phyloP scores from a whole-genome alignment of 2,888 invertebrate genomes.

The Fragum sueziense region DNA sequence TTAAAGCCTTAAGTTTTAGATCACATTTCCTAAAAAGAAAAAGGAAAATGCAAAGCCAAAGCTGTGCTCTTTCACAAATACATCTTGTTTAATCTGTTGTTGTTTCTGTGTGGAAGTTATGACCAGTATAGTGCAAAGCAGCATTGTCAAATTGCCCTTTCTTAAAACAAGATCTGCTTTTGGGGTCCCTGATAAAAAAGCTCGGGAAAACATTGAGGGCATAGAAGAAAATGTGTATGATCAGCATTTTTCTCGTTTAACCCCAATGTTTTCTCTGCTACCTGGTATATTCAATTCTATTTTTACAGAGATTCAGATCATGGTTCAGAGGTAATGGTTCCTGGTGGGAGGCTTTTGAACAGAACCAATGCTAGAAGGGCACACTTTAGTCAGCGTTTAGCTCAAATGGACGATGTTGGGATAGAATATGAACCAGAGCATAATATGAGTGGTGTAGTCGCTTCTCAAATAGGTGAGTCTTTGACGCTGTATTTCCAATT shows the following conservation, averaged over 20 bases:
- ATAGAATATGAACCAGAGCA: slow-evolving; percentile 16
- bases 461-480: slow-evolving; percentile 34
- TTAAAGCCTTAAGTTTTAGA: too few species aligned
- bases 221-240: background rate
- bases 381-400: slow-evolving; percentile 59
- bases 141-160: too few species aligned
- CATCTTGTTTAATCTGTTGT: too few species aligned
- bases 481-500: background rate
- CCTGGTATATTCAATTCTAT: too few species aligned
- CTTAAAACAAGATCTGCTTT: too few species aligned
- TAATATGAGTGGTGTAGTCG: slow-evolving; percentile 1
- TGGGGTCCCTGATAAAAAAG: too few species aligned
- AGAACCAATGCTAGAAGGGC: slow-evolving; percentile 60
- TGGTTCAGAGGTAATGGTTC: slow-evolving; percentile 34
- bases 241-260: background rate
- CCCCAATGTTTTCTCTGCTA: background rate
- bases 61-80: too few species aligned
- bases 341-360: slow-evolving; percentile 66
- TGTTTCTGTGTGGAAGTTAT: too few species aligned
- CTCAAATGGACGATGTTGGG: slow-evolving; percentile 33
- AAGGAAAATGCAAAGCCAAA: too few species aligned
- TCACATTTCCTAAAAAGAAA: too few species aligned
- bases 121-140: too few species aligned
- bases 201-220: background rate
- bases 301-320: slow-evolving; percentile 32